Evolutionary conservation across 64 coral and sea anemone genomes (phyloP), one percentile per base, ranked within the genome.

Genomic region (Stichodactyla mertensii): DNA sequence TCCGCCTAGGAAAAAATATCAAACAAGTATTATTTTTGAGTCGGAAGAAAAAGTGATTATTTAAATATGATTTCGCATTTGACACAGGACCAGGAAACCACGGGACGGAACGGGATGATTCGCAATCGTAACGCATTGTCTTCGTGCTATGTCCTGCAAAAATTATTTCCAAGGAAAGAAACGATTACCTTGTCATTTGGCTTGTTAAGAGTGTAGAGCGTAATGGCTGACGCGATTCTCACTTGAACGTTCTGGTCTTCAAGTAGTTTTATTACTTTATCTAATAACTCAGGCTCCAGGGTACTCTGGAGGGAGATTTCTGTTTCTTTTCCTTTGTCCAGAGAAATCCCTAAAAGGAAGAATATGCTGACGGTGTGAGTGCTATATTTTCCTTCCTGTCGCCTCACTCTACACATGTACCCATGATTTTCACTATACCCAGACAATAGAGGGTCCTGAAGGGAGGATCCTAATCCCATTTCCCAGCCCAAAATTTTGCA

Each of bases 191-290:
- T 66, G 16, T 97, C 94, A 54, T 61, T 80, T 84, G 85, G 79
- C 84, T 90, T 93, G 31, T 90, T 93, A 16, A 97, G 71, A 23
- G 94, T 90, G 58, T 93, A 97, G 52, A 97, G 62, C 27, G 94
- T 97, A 24, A 97, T 93, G 15, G 91, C 88, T 71, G 86, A 84
- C 85, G 94, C 94, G 84, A 97, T 92, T 52, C 91, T 93, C 52
- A 97, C 94, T 88, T 97, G 94, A 6, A 85, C 57, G 77, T 97
- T 97, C 16, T 71, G 78, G 71, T 97, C 94, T 80, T 97, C 66
- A 27, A 97, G 80, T 52, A 97, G 77, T 82, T 90, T 88, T 80
- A 52, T 87, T 23, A 97, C 82, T 15, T 85, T 83, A 23, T 89
- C 85, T 24, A 97, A 86, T 56, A 97, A 80, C 82, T 97, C 91